Evolutionary conservation across 2,888 invertebrate genomes (phyloP).

Genomic region (Mythimna pallens): DNA sequence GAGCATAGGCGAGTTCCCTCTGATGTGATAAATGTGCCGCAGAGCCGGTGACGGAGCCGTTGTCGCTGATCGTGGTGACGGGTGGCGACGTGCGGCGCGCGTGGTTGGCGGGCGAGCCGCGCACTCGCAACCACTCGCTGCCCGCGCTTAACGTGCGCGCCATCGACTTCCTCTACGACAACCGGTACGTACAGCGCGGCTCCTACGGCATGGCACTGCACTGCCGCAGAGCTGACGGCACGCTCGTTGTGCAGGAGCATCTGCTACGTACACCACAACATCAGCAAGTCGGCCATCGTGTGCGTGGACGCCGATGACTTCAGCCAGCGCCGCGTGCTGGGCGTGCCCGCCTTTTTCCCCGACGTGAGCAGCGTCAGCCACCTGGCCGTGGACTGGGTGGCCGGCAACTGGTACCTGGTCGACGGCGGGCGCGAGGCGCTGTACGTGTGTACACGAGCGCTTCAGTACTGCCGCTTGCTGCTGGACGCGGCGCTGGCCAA

Average conservation of each 20-base stretch:
- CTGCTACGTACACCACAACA: conserved; percentile 93
- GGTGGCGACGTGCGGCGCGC: conserved; percentile 92
- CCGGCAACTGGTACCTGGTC: conserved; percentile 96
- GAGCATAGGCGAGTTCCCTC: not conserved
- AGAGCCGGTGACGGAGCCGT: conserved; percentile 92
- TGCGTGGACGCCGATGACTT: conserved; percentile 93
- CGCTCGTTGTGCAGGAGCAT: conserved; percentile 88
- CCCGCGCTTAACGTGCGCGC: conserved; percentile 84
- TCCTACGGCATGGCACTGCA: no score
- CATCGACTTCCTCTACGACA: conserved; percentile 81
- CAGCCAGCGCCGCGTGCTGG: conserved; percentile 90
- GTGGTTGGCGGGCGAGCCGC: conserved; percentile 70
- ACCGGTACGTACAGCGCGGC: conserved; percentile 72
- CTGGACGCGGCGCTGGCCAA: conserved; percentile 92
- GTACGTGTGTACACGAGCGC: conserved; percentile 92
- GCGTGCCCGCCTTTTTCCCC: conserved; percentile 91
- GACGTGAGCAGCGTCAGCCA: conserved; percentile 93
- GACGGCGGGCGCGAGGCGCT: conserved; percentile 93
- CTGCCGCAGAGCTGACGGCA: not conserved
- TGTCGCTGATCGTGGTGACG: conserved; percentile 93
- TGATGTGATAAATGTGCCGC: conserved; percentile 25
- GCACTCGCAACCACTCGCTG: conserved; percentile 67
- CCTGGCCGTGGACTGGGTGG: conserved; percentile 95
- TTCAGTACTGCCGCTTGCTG: conserved; percentile 93
- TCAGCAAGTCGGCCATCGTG: conserved; percentile 89